Percentiles rank a stretch among this genome's conserved stretches.
Conservation (phyloP, 1,140 invertebrate species). For the Sarcophaga bullata region DNA sequence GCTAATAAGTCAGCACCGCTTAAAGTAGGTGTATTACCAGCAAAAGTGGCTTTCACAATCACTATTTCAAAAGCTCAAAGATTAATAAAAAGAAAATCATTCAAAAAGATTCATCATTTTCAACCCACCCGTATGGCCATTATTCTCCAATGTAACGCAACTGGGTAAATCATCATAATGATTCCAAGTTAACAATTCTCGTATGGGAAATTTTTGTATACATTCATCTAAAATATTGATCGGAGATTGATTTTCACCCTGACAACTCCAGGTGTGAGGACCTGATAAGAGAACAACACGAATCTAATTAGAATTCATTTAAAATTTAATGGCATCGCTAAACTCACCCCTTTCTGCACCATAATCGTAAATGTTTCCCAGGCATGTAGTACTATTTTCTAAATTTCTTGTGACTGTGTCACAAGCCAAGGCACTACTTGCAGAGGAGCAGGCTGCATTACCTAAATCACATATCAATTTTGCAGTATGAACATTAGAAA, state of each 20-base stretch:
- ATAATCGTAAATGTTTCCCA: conserved; percentile 33
- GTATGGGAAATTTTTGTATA: conserved; percentile 53
- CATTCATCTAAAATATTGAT: conserved; percentile 65
- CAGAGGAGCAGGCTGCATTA: neutral
- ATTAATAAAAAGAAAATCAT: neutral
- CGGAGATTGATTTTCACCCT: conserved; percentile 57
- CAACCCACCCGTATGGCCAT: conserved; percentile 51
- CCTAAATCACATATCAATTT: conserved; percentile 43
- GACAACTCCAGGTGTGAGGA: conserved; percentile 63
- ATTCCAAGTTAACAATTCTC: conserved; percentile 61
- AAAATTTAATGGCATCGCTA: conserved; percentile 31
- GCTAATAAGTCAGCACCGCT: conserved; percentile 67
- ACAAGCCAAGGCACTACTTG: neutral
- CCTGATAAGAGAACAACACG: conserved; percentile 54
- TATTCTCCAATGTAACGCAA: conserved; percentile 57
- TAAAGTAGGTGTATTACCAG: conserved; percentile 64
- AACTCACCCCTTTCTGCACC: conserved; percentile 40
- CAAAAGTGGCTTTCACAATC: conserved; percentile 60
- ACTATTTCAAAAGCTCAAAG: conserved; percentile 48
- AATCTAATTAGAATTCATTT: neutral
- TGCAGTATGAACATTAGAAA: conserved; percentile 40
- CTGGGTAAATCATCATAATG: conserved; percentile 60
- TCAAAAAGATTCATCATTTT: neutral
- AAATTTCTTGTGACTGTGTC: neutral
- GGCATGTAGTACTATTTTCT: neutral